Evolutionary conservation across 2,113 vertebrate species (phyloP), one percentile per base, ranked within the genome.

Genomic region (Dicrurus megarhynchus): DNA sequence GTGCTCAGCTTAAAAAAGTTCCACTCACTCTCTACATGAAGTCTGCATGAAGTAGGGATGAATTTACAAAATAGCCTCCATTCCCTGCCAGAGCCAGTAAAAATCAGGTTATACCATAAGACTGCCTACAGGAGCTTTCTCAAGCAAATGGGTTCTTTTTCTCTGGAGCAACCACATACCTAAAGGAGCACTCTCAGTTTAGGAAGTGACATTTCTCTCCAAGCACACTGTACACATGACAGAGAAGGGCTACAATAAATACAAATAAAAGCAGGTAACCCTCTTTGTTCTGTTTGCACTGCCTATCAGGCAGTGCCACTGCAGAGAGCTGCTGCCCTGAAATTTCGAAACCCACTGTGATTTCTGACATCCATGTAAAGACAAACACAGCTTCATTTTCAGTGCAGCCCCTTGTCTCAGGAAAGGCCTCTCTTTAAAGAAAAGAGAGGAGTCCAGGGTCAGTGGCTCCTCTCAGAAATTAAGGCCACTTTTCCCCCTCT

Each of bases 211-310:
- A 2, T 64, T 88, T 85, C n/a, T 37, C 63, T 80, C 53, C 50
- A 33, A 55, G 63, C 27, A n/a, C 24, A n/a, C 23, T 1, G 0
- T 2, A 18, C 2, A 1, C 2, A 1, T 42, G 50, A 18, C 3
- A 61, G 57, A 64, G n/a, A 64, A 41, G 35, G 50, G 30, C 52
- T 69, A 32, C 32, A 61, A 77, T 39, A 80, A 86, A 42, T 22
- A 82, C 3, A 89, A 95, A 79, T 59, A 89, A 84, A 93, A 88
- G 55, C 50, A 86, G 55, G n/a, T 47, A 63, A 73, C 59, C 39
- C 9, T 70, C 59, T 93, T 19, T 81, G 68, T 60, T 96, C 90
- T 92, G 76, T 95, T 95, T 88, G 78, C 88, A 33, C 35, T 64
- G 90, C 1, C 0, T 88, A 81, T 90, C 95, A 77, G 95, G 90